Evolutionary conservation across 2,888 invertebrate species (phyloP).

Genomic region (Acrocyrtus sp.): DNA sequence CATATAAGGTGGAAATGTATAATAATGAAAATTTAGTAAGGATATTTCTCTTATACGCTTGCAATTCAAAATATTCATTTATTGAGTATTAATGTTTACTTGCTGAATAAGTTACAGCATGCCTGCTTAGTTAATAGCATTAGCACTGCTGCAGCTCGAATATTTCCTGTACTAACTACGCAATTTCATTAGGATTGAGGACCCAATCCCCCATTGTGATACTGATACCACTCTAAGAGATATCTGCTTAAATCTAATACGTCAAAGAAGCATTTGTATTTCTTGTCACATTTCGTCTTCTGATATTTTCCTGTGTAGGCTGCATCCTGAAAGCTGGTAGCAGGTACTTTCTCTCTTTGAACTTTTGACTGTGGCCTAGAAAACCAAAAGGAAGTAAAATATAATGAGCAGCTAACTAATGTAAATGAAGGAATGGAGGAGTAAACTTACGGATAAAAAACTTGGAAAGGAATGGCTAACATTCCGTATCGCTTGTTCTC

Average conservation of each 20-base stretch:
- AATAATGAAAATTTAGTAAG: no score
- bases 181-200: no score
- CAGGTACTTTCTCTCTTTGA: constrained; percentile 10
- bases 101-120: no score
- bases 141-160: no score
- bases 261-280: constrained; percentile 58
- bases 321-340: constrained; percentile 43
- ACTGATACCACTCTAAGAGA: constrained; percentile 55
- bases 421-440: not conserved
- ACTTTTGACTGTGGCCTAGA: constrained; percentile 26
- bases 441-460: constrained; percentile 48
- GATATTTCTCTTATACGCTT: no score
- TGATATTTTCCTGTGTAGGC: constrained; percentile 50
- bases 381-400: no score
- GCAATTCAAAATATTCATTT: no score
- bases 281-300: constrained; percentile 43
- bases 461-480: constrained; percentile 45
- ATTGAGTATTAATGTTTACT: no score
- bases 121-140: no score
- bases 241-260: constrained; percentile 51
- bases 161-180: no score
- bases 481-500: constrained; percentile 46
- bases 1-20: no score
- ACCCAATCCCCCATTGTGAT: constrained; percentile 18
- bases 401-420: not conserved